Base-by-base conservation (phyloP, 2,797 vertebrate genomes). In the Centropyge bicolor region DNA sequence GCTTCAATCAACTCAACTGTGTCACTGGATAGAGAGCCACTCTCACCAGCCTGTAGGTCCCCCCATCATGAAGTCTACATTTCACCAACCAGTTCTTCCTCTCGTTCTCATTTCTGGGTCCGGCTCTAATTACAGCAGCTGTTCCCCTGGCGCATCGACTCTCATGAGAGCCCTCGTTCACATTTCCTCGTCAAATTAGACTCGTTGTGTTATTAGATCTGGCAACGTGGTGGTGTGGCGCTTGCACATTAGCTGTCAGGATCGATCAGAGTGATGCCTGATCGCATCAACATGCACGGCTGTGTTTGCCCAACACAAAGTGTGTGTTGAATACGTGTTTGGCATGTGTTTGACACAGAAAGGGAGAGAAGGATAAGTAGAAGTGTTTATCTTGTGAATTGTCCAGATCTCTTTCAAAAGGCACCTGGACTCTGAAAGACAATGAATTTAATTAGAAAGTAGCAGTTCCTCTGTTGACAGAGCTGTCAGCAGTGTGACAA, bases 151-250 rank as follows among this genome's bases (percentile, higher is more conserved):
- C 49, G 76, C 64, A 57, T 27, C 19, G n/a, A 46, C 52, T 83
- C 87, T 80, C 63, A 20, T 46, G 74, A 73, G 83, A 81, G 46
- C 62, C 61, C 60, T 84, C 59, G 41, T 69, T 82, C 83, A 86
- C 80, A 85, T 88, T 84, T 90, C 85, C 82, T 80, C 46, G 3
- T 89, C 81, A 84, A 75, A 86, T 89, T 82, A 88, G 63, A 73
- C 51, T 19, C 4, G n/a, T 69, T 69, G 51, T 84, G 84, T 83
- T 82, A 88, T 91, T 84, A 86, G 38, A 88, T 79, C 67, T 86
- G 80, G 57, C 51, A 55, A 46, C 9, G 70, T 45, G 71, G 55
- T 27, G 62, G 40, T 38, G 77, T 74, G 82, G 60, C 6, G 20
- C 74, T 64, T 17, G 35, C 78, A 67, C 73, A 57, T 62, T 43